These are phyloP conservation scores for Sycophila texana DNA, from an alignment of 2,888 invertebrate genomes.

Conservation along the genomic window DNA sequence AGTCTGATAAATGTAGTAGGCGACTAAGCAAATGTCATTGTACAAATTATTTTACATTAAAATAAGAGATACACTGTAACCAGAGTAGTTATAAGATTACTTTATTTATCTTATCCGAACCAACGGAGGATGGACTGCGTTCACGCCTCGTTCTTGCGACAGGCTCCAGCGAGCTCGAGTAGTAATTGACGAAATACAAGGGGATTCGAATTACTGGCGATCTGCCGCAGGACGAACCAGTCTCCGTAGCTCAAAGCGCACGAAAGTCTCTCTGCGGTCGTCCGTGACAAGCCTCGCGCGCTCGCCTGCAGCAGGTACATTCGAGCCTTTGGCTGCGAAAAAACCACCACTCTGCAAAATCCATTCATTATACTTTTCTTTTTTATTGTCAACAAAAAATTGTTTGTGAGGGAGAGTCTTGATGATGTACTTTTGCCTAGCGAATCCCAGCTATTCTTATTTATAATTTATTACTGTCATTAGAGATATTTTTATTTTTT, in stretches of 20 bases:
- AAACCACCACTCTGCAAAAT: conserved; percentile 73
- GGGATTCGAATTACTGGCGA: conserved; percentile 87
- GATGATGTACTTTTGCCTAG: no score
- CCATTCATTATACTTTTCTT: no score
- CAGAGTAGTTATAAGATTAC: not conserved
- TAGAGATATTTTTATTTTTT: not conserved
- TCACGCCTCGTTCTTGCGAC: not conserved
- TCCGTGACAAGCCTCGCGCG: conserved; percentile 77
- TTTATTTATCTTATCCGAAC: no score
- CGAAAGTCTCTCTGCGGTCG: conserved; percentile 78
- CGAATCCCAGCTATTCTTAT: no score
- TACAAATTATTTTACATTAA: conserved; percentile 23
- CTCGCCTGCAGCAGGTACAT: conserved; percentile 81
- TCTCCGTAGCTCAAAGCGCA: conserved; percentile 81
- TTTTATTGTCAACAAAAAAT: no score
- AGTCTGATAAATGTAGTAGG: conserved; percentile 6
- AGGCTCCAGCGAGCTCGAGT: conserved; percentile 74
- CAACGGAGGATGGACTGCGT: no score
- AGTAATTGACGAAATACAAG: conserved; percentile 82
- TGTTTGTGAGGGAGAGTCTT: no score
- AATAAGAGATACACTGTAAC: not conserved
- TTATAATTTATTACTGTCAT: no score
- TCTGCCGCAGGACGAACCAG: conserved; percentile 86
- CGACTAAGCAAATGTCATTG: conserved; percentile 6
- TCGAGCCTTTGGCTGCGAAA: conserved; percentile 79